Conservation (phyloP, 2,797 vertebrate species). For the Rachycentron canadum region DNA sequence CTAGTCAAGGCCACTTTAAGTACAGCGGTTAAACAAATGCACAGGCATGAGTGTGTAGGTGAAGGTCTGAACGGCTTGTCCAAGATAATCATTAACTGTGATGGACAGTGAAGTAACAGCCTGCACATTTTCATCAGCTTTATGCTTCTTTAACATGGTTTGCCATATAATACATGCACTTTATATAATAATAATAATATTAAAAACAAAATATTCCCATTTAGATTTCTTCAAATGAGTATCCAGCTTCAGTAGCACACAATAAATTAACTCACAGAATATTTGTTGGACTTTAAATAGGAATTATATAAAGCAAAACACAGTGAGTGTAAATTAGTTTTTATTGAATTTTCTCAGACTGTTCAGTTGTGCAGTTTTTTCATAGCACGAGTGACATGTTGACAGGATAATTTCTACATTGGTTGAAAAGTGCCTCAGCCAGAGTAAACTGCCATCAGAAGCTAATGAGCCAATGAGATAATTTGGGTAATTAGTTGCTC, state of each 20-base stretch:
- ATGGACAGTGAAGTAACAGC: constrained; percentile 17
- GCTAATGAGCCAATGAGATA: constrained; percentile 60
- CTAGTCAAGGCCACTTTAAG: background rate
- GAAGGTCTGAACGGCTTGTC: background rate
- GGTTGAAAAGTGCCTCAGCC: constrained; percentile 15
- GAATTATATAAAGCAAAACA: background rate
- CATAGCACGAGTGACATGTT: constrained; percentile 35
- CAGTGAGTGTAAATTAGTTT: background rate
- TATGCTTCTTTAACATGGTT: background rate
- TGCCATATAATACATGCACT: background rate
- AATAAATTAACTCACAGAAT: background rate
- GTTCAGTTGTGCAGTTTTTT: constrained; percentile 21
- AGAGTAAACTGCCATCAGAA: constrained; percentile 34
- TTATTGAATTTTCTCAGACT: constrained; percentile 9
- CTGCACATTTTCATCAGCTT: constrained; percentile 3
- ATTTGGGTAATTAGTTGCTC: constrained; percentile 62
- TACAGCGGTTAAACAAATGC: constrained; percentile 20
- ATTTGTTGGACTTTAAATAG: background rate
- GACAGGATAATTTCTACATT: constrained; percentile 37
- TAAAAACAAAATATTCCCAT: background rate
- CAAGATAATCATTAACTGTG: constrained; percentile 15
- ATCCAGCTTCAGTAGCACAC: background rate
- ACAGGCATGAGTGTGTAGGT: background rate
- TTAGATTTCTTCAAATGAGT: background rate
- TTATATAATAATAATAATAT: background rate